These are phyloP conservation scores for Oryzias curvinotus DNA, from an alignment of 2,113 vertebrate species.

Conservation along the genomic window DNA sequence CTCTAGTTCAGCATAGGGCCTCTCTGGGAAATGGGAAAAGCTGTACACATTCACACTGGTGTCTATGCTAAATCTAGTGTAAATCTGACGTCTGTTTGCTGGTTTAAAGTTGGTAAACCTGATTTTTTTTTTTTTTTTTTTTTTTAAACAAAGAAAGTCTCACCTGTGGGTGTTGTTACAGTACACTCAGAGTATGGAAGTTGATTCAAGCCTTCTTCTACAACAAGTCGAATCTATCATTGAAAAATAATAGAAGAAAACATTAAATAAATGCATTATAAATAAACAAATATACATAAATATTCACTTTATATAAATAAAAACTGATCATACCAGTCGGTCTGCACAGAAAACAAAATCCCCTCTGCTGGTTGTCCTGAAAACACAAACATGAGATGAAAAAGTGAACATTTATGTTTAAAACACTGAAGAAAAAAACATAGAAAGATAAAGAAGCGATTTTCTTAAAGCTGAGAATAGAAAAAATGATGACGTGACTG, in stretches of 20 bases:
- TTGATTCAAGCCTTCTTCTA: conserved; percentile 97
- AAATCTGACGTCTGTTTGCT: background rate
- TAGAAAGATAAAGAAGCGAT: no score
- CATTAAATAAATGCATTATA: background rate
- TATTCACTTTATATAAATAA: background rate
- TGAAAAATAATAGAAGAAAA: background rate
- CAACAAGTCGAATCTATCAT: conserved; percentile 92
- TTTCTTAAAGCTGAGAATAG: no score
- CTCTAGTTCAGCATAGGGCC: no score
- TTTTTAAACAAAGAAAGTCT: conserved; percentile 37
- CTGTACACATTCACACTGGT: no score
- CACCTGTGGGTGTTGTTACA: conserved; percentile 96
- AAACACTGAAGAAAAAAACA: no score
- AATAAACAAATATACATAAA: background rate
- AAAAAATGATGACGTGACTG: no score
- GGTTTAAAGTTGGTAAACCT: background rate
- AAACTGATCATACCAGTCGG: conserved; percentile 86
- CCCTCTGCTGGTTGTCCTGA: conserved; percentile 93
- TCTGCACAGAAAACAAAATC: conserved; percentile 98
- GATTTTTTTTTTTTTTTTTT: background rate
- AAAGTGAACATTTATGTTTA: no score
- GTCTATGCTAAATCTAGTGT: no score
- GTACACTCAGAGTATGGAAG: conserved; percentile 95
- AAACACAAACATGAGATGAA: conserved; percentile 42
- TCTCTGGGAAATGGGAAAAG: no score